Base-by-base conservation (phyloP, 2,888 invertebrate genomes). In the Trachelus iudaicus region DNA sequence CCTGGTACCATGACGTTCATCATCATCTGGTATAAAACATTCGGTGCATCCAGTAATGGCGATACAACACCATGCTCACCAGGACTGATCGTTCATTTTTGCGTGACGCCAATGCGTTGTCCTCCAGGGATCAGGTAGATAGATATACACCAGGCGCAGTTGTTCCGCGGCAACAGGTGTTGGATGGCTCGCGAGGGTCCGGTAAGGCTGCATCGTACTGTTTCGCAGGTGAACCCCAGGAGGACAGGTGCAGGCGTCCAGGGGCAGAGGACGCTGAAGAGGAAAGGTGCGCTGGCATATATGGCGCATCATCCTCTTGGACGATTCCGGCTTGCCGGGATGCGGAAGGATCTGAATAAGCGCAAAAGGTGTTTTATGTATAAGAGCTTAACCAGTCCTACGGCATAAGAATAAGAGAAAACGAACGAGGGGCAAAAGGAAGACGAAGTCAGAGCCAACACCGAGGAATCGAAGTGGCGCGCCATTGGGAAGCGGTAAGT, bases 201-300 rank as follows among this genome's bases (percentile, higher is more conserved):
- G 71, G 71, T 30, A 71, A 71, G 34, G 31, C 71, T 71, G 81
- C 79, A 82, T 77, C 86, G 81, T 75, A 84, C 84, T 85, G 85
- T 85, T 84, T 84, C 85, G 86, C 85, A 85, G 85, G 86, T 86
- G 86, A 86, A 83, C 78, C 83, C 82, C 81, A 9, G 84, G 86
- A 86, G 85, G 30, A 34, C 71, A 71, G 71, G 71, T 71, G 71
- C 33, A 71, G 31, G 71, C 71, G 30, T 33, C 31, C 30, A 34
- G 71, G 34, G 31, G 15, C 31, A 34, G 31, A 34, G 71, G 71
- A 34, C 15, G 71, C 71, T 33, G 71, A 71, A 71, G 34, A 71
- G 71, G 71, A 71, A 34, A 71, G 71, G 31, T 31, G 40, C 40
- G 9, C 23, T 56, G 23, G 23, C 40, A 4, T 56, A 56, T 56